Base-by-base conservation (phyloP, 1,140 invertebrate species). In the Diploscapter pachys region DNA sequence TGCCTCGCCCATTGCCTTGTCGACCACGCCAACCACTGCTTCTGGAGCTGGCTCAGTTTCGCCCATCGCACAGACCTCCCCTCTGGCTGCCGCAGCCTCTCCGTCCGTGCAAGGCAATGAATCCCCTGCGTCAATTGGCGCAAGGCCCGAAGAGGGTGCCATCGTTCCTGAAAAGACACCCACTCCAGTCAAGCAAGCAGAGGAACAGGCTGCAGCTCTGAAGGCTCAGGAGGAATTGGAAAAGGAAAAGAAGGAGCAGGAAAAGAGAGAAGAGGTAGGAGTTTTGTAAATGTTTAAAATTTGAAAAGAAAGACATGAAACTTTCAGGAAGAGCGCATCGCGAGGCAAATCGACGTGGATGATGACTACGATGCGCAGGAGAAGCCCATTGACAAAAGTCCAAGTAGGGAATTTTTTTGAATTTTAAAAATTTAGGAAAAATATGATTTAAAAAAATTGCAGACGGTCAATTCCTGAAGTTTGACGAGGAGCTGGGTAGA, bases 401-500 rank as follows among this genome's bases (percentile, higher is more conserved):
- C 83, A 62, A 80, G 82, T 85, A 48, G 69, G 72, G 50, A 6
- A 8, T 5, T 8, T 8, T 31, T n/a, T n/a, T n/a, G n/a, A n/a
- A n/a, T 54, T 59, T 6, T 11, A 2, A 77, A 52, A n/a, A 52
- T 31, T 31, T 4, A 8, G 2, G 63, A 48, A 13, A 31, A 51
- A 48, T 54, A 9, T 5, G 6, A 54, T 6, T 4, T 31, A 0
- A 31, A 31, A 13, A 92, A 76, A 94, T 93, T 73, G 93, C 93
- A 2, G 93, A 95, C 87, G 94, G 93, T 76, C 90, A 92, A 72
- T 99, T 97, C 88, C 91, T 99, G 79, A 98, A 99, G 87, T 98
- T 98, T 88, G 95, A 98, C 85, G 94, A 96, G 84, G 96, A 99
- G 89, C 94, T 99, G 78, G 97, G 97, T 31, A 90, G 96, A 72